Percentiles rank a stretch among this genome's conserved stretches.
phyloP scores from a whole-genome alignment of 2,797 vertebrate genomes.

The Coranthus polyacanthus region DNA sequence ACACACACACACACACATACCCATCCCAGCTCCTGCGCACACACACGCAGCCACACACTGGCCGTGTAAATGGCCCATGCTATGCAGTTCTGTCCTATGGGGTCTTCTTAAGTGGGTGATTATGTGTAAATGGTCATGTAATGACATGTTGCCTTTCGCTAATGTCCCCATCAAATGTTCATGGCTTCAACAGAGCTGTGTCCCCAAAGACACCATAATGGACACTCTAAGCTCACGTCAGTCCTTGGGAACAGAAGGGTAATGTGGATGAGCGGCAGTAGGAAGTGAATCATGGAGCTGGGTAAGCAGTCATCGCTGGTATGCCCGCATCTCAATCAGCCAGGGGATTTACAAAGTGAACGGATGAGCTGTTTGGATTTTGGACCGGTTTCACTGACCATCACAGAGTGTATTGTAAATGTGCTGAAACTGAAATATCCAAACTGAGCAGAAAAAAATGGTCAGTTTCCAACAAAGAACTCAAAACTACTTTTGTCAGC shows the following conservation, averaged over 20 bases:
- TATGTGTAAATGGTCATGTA: constrained; percentile 79
- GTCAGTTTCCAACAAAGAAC: no score
- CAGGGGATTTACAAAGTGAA: constrained; percentile 18
- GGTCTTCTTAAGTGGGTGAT: constrained; percentile 78
- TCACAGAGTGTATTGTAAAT: constrained; percentile 1
- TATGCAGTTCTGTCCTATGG: constrained; percentile 68
- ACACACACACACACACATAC: constrained; percentile 38
- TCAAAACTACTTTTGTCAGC: no score
- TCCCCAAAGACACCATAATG: constrained; percentile 71
- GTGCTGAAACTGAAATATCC: not conserved
- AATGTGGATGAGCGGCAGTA: constrained; percentile 55
- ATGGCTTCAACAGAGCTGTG: constrained; percentile 56
- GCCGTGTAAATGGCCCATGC: constrained; percentile 70
- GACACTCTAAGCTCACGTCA: constrained; percentile 53
- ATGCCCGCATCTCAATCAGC: constrained; percentile 30
- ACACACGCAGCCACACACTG: constrained; percentile 46
- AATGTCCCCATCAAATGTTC: constrained; percentile 75
- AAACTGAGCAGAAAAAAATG: no score
- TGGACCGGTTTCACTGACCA: constrained; percentile 18
- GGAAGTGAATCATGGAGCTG: no score
- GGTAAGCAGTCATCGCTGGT: constrained; percentile 56
- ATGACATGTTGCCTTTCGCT: constrained; percentile 77
- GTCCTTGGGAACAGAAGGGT: constrained; percentile 65
- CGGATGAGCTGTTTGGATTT: constrained; percentile 18
- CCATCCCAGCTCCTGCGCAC: no score